A percentile compares a stretch with the other conserved stretches of the same genome.
phyloP scores from a whole-genome alignment of 2,113 vertebrate species.

The Leptodactylus fuscus region DNA sequence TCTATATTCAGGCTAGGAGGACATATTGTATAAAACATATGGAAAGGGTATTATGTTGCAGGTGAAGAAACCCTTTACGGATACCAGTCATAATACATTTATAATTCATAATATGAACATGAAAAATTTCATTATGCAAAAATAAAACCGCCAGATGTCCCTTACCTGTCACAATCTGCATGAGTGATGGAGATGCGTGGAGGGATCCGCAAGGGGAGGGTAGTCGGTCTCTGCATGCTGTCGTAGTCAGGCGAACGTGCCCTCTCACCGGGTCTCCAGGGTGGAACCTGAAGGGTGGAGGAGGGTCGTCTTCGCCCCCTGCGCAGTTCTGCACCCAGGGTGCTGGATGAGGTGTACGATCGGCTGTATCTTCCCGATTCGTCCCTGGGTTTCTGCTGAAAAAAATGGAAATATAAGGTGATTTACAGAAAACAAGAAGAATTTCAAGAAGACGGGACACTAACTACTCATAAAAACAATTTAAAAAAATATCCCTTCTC shows the following conservation, averaged over 20 bases:
- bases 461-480: no score
- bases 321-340: conserved; percentile 78
- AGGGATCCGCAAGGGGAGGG: conserved; percentile 78
- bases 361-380: conserved; percentile 75
- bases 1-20: no score
- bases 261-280: conserved; percentile 77
- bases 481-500: no score
- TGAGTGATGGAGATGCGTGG: conserved; percentile 84
- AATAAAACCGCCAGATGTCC: background rate
- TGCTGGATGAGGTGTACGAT: conserved; percentile 76
- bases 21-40: no score
- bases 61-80: no score
- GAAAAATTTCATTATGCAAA: no score
- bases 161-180: conserved; percentile 78
- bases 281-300: conserved; percentile 78
- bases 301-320: conserved; percentile 77
- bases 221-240: conserved; percentile 75
- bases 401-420: conserved; percentile 2
- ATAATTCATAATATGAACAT: no score
- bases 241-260: conserved; percentile 75
- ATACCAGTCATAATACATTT: no score
- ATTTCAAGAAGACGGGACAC: no score
- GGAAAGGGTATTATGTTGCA: no score
- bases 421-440: no score
- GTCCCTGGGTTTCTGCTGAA: conserved; percentile 71